These are phyloP conservation scores for Hyposmocoma kahamanoa DNA, from an alignment of 1,140 invertebrate genomes.

Conservation along the genomic window DNA sequence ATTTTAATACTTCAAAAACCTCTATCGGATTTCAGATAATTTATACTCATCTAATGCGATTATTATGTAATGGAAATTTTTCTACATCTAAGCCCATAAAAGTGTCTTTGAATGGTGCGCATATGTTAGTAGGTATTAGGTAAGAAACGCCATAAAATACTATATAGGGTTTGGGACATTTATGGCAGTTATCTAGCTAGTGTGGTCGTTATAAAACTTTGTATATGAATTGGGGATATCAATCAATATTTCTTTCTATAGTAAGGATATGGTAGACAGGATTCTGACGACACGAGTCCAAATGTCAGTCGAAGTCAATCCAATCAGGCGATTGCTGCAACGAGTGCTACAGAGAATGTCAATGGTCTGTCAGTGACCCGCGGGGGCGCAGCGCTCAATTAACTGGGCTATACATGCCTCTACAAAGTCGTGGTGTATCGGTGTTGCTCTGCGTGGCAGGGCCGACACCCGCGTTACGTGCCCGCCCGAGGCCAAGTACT, in stretches of 20 bases:
- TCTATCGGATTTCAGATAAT: conserved; percentile 38
- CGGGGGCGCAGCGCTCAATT: conserved; percentile 34
- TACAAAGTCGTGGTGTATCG: conserved; percentile 22
- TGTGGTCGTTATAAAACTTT: conserved; percentile 5
- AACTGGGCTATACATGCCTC: conserved; percentile 19
- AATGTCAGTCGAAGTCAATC: conserved; percentile 16
- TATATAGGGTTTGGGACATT: background rate
- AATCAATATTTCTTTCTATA: conserved; percentile 10
- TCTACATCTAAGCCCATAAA: conserved; percentile 22
- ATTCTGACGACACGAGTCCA: conserved; percentile 1
- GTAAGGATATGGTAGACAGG: background rate
- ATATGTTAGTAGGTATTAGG: conserved; percentile 9
- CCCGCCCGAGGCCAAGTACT: conserved; percentile 43
- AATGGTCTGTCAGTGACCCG: conserved; percentile 23
- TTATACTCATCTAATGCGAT: conserved; percentile 45
- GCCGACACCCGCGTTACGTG: conserved; percentile 23
- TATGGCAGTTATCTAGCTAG: background rate
- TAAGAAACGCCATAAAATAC: conserved; percentile 12
- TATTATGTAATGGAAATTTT: conserved; percentile 40
- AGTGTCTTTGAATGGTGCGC: background rate
- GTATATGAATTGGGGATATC: conserved; percentile 10
- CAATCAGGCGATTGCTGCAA: conserved; percentile 27
- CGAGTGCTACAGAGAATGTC: conserved; percentile 3
- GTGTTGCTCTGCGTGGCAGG: too few species aligned
- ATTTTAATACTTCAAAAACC: conserved; percentile 28